Base-by-base conservation (phyloP, 2,113 vertebrate genomes). In the Daboia siamensis region DNA sequence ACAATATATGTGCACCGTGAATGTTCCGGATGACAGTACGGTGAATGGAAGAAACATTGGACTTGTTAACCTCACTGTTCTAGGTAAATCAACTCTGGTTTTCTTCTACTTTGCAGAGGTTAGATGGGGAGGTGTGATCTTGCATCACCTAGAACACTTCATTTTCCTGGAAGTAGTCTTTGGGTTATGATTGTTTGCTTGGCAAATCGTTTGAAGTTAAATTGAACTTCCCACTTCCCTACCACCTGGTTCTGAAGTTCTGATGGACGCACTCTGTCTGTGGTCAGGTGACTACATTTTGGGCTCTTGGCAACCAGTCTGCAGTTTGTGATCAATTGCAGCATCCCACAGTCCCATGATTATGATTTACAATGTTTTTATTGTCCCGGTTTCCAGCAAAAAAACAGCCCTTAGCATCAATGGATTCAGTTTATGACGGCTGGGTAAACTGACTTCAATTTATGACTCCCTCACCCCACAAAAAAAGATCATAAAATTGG, bases 1-100 rank as follows among this genome's bases (percentile, higher is more conserved):
- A 1, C 97, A 94, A 90, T 99, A 99, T 96, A 92, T 96, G 84
- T 99, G 98, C 95, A 97, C 96, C 0, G 98, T 99, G 93, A 98
- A 98, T 20, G 96, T 98, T 95, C 94, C 94, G 0, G 97, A 97
- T 0, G 93, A 94, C 9, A 15, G 24, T 95, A 64, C 94, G 97
- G 87, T 90, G 90, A 0, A 94, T 29, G 94, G 96, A 96, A 95
- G 95, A 93, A 96, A 96, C 15, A 4, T 95, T 0, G 96, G 94
- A 1, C 0, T 94, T 90, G 95, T 99, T 92, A 96, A 95, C 92
- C 98, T 99, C 89, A 98, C 97, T 0, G 98, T 99, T 51, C 97
- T 98, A 97, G 98, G 98, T 99, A 97, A 94, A 90, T 93, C 12
- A 56, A 80, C 11, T 48, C 33, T 46, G 2, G 11, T 84, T 52